Base-by-base conservation (phyloP, 2,797 vertebrate genomes). In the Tarsius wallacei region DNA sequence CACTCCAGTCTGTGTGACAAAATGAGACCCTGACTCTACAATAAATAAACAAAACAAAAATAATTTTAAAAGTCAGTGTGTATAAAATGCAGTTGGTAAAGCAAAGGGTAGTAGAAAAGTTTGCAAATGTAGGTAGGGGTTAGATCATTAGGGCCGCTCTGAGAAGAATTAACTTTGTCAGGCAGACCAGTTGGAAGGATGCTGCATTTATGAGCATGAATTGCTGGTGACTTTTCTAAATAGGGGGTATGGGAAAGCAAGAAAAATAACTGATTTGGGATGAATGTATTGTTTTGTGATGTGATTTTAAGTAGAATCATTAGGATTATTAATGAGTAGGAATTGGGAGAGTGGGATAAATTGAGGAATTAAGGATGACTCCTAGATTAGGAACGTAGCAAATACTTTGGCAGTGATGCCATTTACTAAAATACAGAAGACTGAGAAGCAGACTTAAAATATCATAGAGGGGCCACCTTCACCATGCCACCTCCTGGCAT, bases 121-220 rank as follows among this genome's bases (percentile, higher is more conserved):
- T 1, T 14, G 1, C 1, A 2, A 4, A 19, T 17, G 1, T 47
- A 8, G 57, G 4, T 4, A 42, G 19, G 9, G 28, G 0, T 7
- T 9, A 12, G 21, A 51, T 47, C 12, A 6, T 33, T 14, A 59
- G 28, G 17, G 57, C 28, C 22, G 15, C 36, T 31, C 0, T 28
- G n/a, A 59, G 16, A 4, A 51, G 12, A 64, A 47, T 17, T 5
- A 42, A 26, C 5, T 55, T 76, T 22, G 10, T 26, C 77, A 77
- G 17, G 8, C 26, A 87, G 28, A 17, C 2, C 2, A 15, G 19
- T 51, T 70, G 47, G 49, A 7, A 89, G 33, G 16, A 59, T 16
- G 13, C 14, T 28, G 42, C 28, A 70, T 49, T 76, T 21, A 21
- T n/a, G 74, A 77, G 7, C 61, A 51, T 2, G 7, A 81, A 21